Base-by-base conservation (phyloP, 2,888 invertebrate genomes). In the Megalurothrips usitatus region DNA sequence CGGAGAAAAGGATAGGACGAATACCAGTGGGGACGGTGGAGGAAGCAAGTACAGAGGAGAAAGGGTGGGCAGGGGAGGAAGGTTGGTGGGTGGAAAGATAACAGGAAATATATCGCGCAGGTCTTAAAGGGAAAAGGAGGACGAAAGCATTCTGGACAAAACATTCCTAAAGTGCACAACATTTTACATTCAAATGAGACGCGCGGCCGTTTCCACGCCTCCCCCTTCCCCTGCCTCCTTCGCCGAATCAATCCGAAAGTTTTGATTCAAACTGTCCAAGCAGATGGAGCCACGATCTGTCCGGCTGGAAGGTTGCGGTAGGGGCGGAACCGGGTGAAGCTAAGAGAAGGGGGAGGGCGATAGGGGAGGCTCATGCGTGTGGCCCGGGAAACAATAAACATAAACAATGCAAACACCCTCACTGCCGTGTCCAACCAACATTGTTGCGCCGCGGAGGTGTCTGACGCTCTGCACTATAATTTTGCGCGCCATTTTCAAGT, bases 41-140 rank as follows among this genome's bases (percentile, higher is more conserved):
- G 34, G 34, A 43, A 43, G 34, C 34, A 43, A 43, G 34, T 6
- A 43, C 34, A 43, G 6, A 43, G 6, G 34, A 43, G 6, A 43
- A 43, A 43, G 58, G 58, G 58, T 58, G 58, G n/a, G n/a, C 58
- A 8, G 14, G 58, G 58, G 14, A 17, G 17, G 58, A 14, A n/a
- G 58, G 58, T 58, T 6, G 58, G 58, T 17, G 58, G 68, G 23
- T 23, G 68, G 68, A 75, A 75, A 75, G 68, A 75, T 75, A 75
- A 75, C 68, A 75, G 68, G 68, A 75, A 75, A 75, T 75, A 75
- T 75, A 75, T 75, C 68, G 68, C 26, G 26, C 68, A 75, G 68
- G 68, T 75, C 68, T 75, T 75, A 75, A 75, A 75, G 26, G 68
- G 26, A 75, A 75, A 26, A 26, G 26, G 26, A 75, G 68, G 68